Conservation (phyloP, 2,113 vertebrate species). For the Athene cunicularia region DNA sequence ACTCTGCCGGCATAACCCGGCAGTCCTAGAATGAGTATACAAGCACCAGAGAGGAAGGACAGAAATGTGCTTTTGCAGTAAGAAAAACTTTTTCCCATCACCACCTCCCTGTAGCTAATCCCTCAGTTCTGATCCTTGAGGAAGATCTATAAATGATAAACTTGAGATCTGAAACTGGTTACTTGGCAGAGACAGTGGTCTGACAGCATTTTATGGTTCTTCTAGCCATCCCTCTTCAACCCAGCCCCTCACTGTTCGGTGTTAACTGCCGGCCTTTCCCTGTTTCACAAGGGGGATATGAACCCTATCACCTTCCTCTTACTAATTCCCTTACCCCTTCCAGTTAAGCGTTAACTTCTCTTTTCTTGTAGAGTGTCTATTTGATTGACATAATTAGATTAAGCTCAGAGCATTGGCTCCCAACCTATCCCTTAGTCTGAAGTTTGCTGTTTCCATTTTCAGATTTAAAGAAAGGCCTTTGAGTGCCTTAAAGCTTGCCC, state of each 20-base stretch:
- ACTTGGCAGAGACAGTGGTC: not conserved
- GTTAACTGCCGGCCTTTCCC: not conserved
- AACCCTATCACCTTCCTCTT: not conserved
- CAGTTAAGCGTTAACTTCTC: not conserved
- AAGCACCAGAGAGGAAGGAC: not conserved
- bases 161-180: not conserved
- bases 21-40: not conserved
- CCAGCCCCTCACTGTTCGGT: not conserved
- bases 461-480: not conserved
- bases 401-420: not conserved
- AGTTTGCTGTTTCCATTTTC: not conserved
- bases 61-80: not conserved
- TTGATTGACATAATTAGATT: not conserved
- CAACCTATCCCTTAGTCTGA: not conserved
- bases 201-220: not conserved
- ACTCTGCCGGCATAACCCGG: accelerated
- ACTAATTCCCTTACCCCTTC: not conserved
- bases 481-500: not conserved
- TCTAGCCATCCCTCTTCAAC: not conserved
- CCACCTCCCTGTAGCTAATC: not conserved
- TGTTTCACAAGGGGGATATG: not conserved
- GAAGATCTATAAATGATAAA: not conserved
- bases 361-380: not conserved
- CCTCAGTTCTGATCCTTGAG: not conserved
- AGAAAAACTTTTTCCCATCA: not conserved